Percentiles rank a stretch among this genome's conserved stretches.
Evolutionary conservation across 2,797 vertebrate genomes (phyloP).

Genomic region (Schizothorax lantsangensis): DNA sequence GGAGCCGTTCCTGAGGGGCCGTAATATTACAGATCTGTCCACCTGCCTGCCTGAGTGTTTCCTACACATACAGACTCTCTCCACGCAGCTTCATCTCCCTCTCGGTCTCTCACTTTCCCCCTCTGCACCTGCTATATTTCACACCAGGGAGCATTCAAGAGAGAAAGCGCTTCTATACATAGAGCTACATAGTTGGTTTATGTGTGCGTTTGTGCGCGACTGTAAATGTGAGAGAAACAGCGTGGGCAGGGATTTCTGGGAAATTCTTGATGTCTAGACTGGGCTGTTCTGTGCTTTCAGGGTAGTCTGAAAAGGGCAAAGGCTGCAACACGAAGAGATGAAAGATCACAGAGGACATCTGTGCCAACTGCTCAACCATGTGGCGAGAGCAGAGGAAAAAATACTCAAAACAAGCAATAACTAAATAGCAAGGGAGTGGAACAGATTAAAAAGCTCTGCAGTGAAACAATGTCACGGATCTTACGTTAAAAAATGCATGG

Average conservation of each 20-base stretch:
- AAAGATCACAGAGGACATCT: conserved; percentile 16
- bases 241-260: background rate
- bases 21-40: conserved; percentile 17
- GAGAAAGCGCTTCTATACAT: conserved; percentile 15
- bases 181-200: conserved; percentile 11
- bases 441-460: background rate
- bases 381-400: conserved; percentile 8
- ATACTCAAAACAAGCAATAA: conserved; percentile 22
- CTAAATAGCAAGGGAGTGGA: conserved; percentile 3
- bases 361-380: conserved; percentile 5
- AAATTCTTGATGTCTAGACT: conserved; percentile 17
- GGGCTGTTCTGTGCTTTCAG: background rate
- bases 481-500: background rate
- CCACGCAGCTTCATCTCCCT: background rate
- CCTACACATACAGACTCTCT: background rate
- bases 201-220: background rate
- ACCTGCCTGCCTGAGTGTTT: conserved; percentile 10
- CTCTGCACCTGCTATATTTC: background rate
- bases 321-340: background rate
- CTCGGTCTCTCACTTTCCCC: background rate
- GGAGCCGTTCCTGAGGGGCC: background rate
- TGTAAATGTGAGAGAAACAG: conserved; percentile 5
- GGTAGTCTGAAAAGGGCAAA: background rate
- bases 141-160: conserved; percentile 7
- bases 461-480: background rate